Conservation (phyloP, 2,888 invertebrate species). For the Sepioteuthis lessoniana region DNA sequence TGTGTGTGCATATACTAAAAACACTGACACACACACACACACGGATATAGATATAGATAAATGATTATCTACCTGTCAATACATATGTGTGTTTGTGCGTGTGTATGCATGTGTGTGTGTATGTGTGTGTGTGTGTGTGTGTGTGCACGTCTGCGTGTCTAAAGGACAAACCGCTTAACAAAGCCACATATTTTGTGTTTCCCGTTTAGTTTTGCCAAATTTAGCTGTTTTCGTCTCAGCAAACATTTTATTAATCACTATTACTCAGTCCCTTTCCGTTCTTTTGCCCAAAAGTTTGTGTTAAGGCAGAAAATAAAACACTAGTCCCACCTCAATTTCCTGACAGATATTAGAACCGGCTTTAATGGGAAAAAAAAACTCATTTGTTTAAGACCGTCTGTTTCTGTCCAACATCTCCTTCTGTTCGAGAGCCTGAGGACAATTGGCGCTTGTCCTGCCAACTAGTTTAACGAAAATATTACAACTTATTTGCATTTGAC, state of each 20-base stretch:
- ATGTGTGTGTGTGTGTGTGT: no score
- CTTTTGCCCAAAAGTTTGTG: not conserved
- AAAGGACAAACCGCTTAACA: no score
- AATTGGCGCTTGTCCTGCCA: not conserved
- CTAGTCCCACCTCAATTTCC: not conserved
- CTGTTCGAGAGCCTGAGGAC: not conserved
- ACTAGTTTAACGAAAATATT: not conserved
- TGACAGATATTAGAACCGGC: not conserved
- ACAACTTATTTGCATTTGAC: not conserved
- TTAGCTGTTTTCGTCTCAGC: not conserved
- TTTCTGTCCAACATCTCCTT: not conserved
- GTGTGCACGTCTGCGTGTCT: no score
- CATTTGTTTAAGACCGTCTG: not conserved
- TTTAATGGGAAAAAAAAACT: not conserved
- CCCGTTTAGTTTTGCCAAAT: not conserved
- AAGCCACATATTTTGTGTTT: no score
- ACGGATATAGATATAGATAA: no score
- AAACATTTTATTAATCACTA: not conserved
- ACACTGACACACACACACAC: no score
- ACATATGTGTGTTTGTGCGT: no score
- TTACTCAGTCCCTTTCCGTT: not conserved
- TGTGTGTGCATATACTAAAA: no score
- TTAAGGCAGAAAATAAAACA: not conserved
- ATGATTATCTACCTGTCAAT: no score
- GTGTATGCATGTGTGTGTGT: no score